Evolutionary conservation across 2,113 vertebrate species (phyloP).

Genomic region (Oophaga pumilio): DNA sequence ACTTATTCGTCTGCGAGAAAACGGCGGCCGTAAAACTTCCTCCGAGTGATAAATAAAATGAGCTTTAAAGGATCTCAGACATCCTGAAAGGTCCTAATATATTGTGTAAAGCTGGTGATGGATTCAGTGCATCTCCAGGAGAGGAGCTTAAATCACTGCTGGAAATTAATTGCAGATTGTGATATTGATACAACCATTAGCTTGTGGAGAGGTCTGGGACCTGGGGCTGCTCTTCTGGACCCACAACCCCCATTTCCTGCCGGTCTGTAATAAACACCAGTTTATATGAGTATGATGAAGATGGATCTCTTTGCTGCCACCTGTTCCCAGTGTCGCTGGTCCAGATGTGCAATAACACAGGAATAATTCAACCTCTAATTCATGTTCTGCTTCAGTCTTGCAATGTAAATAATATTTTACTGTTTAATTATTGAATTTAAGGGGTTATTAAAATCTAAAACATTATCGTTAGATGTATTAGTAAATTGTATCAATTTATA

Average conservation of each 20-base stretch:
- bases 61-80: conserved; percentile 12
- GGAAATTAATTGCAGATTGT: background rate
- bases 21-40: conserved; percentile 5
- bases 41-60: conserved; percentile 32
- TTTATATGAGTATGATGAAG: too few species aligned
- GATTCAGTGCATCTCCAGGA: background rate
- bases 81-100: background rate
- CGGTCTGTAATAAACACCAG: background rate
- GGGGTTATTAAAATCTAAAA: too few species aligned
- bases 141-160: background rate
- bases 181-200: background rate
- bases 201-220: background rate
- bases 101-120: background rate
- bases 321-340: too few species aligned
- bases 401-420: too few species aligned
- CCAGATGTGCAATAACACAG: too few species aligned
- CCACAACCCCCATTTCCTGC: background rate
- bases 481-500: too few species aligned
- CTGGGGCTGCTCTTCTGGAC: background rate
- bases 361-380: too few species aligned
- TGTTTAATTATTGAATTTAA: too few species aligned
- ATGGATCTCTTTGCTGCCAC: too few species aligned
- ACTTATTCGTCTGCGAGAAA: background rate
- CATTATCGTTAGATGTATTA: too few species aligned
- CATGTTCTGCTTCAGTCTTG: too few species aligned